Evolutionary conservation across 53 echinoderm and acorn worm species (phyloP).

Genomic region (Glandiceps talaboti): DNA sequence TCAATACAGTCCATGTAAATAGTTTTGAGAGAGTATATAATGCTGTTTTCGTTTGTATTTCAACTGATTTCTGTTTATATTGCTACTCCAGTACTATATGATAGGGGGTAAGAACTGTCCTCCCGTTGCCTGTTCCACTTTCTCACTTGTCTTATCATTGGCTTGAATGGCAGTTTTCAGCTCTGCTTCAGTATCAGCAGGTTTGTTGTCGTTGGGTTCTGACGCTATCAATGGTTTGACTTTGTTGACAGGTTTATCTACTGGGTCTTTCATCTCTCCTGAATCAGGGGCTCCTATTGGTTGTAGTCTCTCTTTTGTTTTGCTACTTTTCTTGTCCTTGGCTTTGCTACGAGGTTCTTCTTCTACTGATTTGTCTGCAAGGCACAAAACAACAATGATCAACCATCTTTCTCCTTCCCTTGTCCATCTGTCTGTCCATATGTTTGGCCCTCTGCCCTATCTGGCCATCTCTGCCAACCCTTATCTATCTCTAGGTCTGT

Average conservation of each 20-base stretch:
- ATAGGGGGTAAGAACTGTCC: slow-evolving; percentile 52
- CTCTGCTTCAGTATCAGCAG: slow-evolving; percentile 14
- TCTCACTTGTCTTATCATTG: slow-evolving; percentile 2
- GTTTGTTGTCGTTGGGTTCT: slow-evolving; percentile 14
- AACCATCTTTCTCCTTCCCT: slow-evolving; percentile 9
- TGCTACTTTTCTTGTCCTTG: slow-evolving; percentile 19
- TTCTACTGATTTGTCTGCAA: slow-evolving; percentile 9
- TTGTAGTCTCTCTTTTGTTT: slow-evolving; percentile 9
- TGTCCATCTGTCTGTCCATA: slow-evolving; percentile 6
- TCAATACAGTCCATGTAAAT: not conserved
- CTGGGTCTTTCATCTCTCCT: slow-evolving; percentile 20
- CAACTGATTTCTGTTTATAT: not conserved
- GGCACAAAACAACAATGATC: not conserved
- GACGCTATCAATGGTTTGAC: slow-evolving; percentile 8
- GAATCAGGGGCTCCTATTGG: slow-evolving; percentile 4
- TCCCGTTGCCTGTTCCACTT: slow-evolving; percentile 15
- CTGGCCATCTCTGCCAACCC: too few relatives aligned
- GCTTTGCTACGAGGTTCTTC: slow-evolving; percentile 4
- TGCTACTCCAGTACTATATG: slow-evolving; percentile 13
- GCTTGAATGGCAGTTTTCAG: slow-evolving; percentile 4
- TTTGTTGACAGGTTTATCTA: slow-evolving; percentile 59
- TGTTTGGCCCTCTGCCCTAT: slow-evolving; percentile 14
- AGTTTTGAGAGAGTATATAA: not conserved
- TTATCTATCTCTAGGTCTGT: too few relatives aligned
- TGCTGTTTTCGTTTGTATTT: not conserved